phyloP scores from a whole-genome alignment of 2,113 vertebrate species.

The Nothoprocta perdicaria region DNA sequence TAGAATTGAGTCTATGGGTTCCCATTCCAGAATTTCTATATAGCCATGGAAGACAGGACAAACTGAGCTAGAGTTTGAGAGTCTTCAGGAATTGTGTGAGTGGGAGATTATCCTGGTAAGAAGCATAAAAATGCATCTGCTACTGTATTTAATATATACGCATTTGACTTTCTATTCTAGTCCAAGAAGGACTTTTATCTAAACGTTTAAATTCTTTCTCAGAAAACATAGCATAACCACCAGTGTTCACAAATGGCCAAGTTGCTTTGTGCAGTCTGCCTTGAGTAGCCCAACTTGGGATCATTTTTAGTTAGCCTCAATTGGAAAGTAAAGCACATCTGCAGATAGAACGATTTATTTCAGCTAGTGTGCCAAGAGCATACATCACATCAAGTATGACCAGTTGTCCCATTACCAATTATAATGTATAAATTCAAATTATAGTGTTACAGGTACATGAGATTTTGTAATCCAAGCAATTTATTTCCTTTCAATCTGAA shows the following conservation, averaged over 20 bases:
- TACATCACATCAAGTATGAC: background rate
- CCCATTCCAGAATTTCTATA: conserved; percentile 4
- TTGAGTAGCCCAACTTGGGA: background rate
- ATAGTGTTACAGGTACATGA: background rate
- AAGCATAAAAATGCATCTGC: background rate
- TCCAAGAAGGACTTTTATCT: background rate
- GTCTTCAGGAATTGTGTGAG: conserved; percentile 19
- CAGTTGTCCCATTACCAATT: background rate
- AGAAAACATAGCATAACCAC: background rate
- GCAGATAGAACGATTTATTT: background rate
- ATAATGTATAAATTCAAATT: background rate
- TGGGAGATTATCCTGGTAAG: conserved; percentile 38
- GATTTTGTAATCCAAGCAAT: background rate
- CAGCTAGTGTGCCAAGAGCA: background rate
- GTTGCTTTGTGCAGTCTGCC: background rate
- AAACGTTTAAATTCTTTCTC: background rate
- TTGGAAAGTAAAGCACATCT: background rate
- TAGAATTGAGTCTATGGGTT: background rate
- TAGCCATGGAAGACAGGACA: background rate
- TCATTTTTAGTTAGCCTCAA: background rate
- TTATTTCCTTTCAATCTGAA: background rate
- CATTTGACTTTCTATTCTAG: background rate
- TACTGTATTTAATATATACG: background rate
- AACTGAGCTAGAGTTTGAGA: background rate
- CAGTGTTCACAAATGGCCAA: background rate